Percentiles rank a stretch among this genome's conserved stretches.
Evolutionary conservation across 2,113 vertebrate species (phyloP).

Genomic region (Mionectes macconnelli): DNA sequence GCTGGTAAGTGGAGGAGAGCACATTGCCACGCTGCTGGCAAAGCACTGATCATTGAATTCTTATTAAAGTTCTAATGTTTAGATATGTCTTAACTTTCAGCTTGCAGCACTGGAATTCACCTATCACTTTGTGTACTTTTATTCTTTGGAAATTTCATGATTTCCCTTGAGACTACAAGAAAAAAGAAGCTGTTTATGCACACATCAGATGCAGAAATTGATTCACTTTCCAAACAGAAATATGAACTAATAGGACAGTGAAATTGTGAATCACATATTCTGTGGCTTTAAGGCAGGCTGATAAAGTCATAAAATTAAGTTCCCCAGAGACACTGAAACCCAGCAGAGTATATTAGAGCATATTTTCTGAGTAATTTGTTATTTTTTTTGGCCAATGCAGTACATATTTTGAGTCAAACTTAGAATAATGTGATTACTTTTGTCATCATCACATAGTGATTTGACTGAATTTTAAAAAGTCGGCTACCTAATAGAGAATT

Average conservation of each 20-base stretch:
- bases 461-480: neutral
- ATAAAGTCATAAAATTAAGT: neutral
- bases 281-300: slow-evolving; percentile 10
- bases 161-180: slow-evolving; percentile 3
- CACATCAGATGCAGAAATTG: neutral
- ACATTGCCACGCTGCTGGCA: neutral
- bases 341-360: neutral
- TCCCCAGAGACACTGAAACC: neutral
- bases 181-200: neutral
- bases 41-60: neutral
- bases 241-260: neutral
- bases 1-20: neutral
- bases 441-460: neutral
- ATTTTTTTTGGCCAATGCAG: neutral
- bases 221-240: slow-evolving; percentile 29
- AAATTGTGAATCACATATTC: neutral
- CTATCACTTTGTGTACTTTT: neutral
- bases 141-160: neutral
- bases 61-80: neutral
- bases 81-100: neutral
- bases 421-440: neutral
- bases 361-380: slow-evolving; percentile 3
- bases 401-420: neutral
- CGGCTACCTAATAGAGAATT: neutral
- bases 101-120: neutral